Percentiles rank a stretch among this genome's conserved stretches.
Conservation (phyloP, 2,113 vertebrate genomes). For the Dipodomys ordii region DNA sequence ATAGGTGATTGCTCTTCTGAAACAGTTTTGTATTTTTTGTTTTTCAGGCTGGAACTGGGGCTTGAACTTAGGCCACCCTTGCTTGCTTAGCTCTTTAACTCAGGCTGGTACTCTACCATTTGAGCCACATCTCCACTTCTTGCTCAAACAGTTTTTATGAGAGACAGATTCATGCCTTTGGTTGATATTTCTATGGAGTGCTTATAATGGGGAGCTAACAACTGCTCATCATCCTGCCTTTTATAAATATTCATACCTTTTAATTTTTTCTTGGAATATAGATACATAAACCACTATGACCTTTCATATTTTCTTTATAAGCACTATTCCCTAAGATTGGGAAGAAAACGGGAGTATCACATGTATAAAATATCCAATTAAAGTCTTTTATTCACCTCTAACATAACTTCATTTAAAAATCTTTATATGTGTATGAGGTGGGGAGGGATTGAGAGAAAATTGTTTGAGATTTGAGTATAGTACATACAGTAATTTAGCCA, state of each 20-base stretch:
- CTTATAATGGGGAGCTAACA: constrained; percentile 68
- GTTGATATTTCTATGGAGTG: constrained; percentile 61
- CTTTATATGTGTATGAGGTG: constrained; percentile 23
- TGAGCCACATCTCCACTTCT: too few relatives aligned
- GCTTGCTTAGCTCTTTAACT: too few relatives aligned
- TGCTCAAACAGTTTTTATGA: constrained; percentile 16
- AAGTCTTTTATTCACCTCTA: constrained; percentile 70
- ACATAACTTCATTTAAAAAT: constrained; percentile 59
- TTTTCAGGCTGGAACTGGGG: too few relatives aligned
- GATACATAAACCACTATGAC: constrained; percentile 50
- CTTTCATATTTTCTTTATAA: constrained; percentile 66
- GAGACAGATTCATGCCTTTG: constrained; percentile 72
- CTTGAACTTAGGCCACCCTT: too few relatives aligned
- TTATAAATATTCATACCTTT: constrained; percentile 74
- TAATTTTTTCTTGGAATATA: constrained; percentile 74
- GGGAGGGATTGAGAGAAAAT: constrained; percentile 45
- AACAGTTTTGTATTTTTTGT: not conserved
- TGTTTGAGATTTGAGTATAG: not conserved
- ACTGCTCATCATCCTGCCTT: constrained; percentile 72
- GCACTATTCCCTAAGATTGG: constrained; percentile 54
- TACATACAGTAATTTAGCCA: constrained; percentile 72
- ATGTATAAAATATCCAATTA: constrained; percentile 72
- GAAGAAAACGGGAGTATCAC: constrained; percentile 55
- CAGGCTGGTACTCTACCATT: too few relatives aligned
- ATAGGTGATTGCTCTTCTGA: constrained; percentile 32